A percentile compares a stretch with the other conserved stretches of the same genome.
Conservation (phyloP, 2,888 invertebrate genomes). For the Eupelmus urozonus region DNA sequence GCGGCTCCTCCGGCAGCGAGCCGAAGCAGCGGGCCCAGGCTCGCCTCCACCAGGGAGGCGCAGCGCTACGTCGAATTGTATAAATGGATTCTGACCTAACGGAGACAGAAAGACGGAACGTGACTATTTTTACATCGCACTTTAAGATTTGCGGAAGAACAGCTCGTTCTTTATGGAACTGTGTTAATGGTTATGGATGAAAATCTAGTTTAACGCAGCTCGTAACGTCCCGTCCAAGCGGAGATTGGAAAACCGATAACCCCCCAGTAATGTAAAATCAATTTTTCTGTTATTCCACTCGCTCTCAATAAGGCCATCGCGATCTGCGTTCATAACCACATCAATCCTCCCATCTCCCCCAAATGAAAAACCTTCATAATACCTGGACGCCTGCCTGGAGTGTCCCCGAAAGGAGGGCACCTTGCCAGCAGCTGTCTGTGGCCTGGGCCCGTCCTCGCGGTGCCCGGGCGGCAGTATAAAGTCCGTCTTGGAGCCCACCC, state of each 20-base stretch:
- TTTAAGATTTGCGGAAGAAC: too few species aligned
- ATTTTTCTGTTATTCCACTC: too few species aligned
- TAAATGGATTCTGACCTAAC: slow-evolving; percentile 89
- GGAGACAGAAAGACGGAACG: neutral
- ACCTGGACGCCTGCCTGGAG: slow-evolving; percentile 91
- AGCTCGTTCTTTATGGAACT: too few species aligned
- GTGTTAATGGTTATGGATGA: too few species aligned
- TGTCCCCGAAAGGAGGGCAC: slow-evolving; percentile 82
- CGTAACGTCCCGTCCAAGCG: too few species aligned
- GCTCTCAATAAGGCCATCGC: too few species aligned
- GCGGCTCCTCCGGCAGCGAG: slow-evolving; percentile 83
- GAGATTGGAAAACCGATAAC: too few species aligned
- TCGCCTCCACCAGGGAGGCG: slow-evolving; percentile 86
- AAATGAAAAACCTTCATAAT: too few species aligned
- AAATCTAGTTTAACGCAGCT: too few species aligned
- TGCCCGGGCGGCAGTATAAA: slow-evolving; percentile 93
- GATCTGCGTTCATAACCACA: too few species aligned
- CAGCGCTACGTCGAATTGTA: slow-evolving; percentile 87
- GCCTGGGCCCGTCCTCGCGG: slow-evolving; percentile 81
- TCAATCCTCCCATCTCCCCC: too few species aligned
- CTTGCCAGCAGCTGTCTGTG: slow-evolving; percentile 76
- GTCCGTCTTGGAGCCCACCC: slow-evolving; percentile 91
- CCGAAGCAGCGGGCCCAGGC: slow-evolving; percentile 76
- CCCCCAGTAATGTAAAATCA: too few species aligned
- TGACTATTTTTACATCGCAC: neutral